Percentiles rank a stretch among this genome's conserved stretches.
Evolutionary conservation across 2,797 vertebrate species (phyloP).

Genomic region (Poeciliopsis presidionis): DNA sequence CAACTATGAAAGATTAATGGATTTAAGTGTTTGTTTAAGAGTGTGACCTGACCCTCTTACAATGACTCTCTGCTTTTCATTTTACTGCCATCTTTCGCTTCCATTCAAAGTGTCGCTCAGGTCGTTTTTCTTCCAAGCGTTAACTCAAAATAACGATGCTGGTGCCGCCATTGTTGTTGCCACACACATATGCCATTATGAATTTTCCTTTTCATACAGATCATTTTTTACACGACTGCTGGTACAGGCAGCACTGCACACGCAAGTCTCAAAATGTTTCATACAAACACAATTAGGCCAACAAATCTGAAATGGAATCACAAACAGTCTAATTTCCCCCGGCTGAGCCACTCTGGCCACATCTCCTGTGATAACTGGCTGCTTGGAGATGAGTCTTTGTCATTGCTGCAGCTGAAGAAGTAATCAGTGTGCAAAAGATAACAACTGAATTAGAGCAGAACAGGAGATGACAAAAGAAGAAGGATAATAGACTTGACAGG

Average conservation of each 20-base stretch:
- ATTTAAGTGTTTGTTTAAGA: background rate
- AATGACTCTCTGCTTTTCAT: background rate
- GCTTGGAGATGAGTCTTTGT: conserved; percentile 44
- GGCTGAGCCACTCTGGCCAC: conserved; percentile 35
- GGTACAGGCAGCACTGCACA: background rate
- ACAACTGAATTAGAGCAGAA: conserved; percentile 49
- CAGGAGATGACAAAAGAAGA: conserved; percentile 25
- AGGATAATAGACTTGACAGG: conserved; percentile 11
- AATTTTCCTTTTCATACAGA: conserved; percentile 10
- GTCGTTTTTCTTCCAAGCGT: background rate
- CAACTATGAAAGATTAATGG: conserved; percentile 1
- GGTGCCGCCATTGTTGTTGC: conserved; percentile 19
- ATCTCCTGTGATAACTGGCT: conserved; percentile 40
- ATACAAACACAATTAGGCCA: conserved; percentile 47
- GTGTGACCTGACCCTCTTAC: background rate
- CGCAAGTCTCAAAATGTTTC: conserved; percentile 5
- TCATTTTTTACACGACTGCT: conserved; percentile 8
- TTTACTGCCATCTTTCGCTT: background rate
- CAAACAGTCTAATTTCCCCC: conserved; percentile 62
- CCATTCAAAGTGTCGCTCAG: conserved; percentile 5
- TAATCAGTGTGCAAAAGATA: conserved; percentile 60
- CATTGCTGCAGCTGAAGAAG: conserved; percentile 65
- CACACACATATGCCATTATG: conserved; percentile 14
- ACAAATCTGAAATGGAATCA: conserved; percentile 74
- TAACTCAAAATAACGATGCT: conserved; percentile 1